Base-by-base conservation (phyloP, 1,140 invertebrate genomes). In the Scaptomyza pallida region DNA sequence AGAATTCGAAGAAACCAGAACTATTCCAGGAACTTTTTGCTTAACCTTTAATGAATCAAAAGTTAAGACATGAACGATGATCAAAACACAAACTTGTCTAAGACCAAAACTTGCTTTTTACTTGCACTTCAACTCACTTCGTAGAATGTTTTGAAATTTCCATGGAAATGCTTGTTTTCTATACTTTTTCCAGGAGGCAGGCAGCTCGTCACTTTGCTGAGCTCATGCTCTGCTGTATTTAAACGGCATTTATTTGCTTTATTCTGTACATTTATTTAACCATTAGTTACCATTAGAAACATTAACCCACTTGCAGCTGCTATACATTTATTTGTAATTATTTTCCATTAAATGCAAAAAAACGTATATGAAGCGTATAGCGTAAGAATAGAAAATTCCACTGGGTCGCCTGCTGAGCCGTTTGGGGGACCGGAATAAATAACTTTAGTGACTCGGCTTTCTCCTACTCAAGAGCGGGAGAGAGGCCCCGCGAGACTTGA, bases 271-370 rank as follows among this genome's bases (percentile, higher is more conserved):
- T 75, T 60, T 72, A 67, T 50, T 72, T 62, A 59, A 55, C 61
- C 78, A 88, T 86, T 81, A 86, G 86, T 86, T 81, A 72, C 41
- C 75, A 82, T 82, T 86, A 78, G 57, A 59, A 40, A 44, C 43
- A 56, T 60, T 75, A 75, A 72, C 65, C 75, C 65, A 67, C 21
- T 71, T 71, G 63, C 54, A 71, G 57, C 60, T 51, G 48, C 54
- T 65, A 56, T 63, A 52, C 68, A 76, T 85, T 85, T 78, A 75
- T 78, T 82, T 86, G 63, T 88, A 86, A 86, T 86, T 88, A 86
- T 86, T 86, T 86, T 88, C 82, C 59, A 86, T 86, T 86, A 86
- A 88, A 82, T 72, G 79, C 62, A 75, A 67, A 57, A 67, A 73
- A 48, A 35, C 23, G 41, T 40, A 47, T 43, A 12, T 8, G 10